Conservation (phyloP, 1,140 invertebrate species). For the Brachionus rubens region DNA sequence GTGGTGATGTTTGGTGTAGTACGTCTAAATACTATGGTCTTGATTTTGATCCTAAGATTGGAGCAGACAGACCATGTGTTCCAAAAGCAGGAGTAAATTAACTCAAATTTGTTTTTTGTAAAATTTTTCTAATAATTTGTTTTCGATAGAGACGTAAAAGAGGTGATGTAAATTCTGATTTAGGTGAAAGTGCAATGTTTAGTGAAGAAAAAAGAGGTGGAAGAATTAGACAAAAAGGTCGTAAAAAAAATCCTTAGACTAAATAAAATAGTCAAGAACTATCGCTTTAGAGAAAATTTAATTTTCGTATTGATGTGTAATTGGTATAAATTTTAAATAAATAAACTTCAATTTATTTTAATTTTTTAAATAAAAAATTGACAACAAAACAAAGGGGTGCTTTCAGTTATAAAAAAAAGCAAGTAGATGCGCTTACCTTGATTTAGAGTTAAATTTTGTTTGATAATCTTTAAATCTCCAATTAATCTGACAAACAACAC, state of each 20-base stretch:
- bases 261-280: too few relatives aligned
- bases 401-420: too few relatives aligned
- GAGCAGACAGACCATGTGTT: slow-evolving; percentile 1
- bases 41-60: not conserved
- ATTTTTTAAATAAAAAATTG: not conserved
- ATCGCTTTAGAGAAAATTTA: too few relatives aligned
- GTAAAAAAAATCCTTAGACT: not conserved
- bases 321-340: not conserved
- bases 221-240: not conserved
- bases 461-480: too few relatives aligned
- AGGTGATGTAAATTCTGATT: not conserved
- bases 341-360: not conserved
- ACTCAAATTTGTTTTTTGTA: not conserved
- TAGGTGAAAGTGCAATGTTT: not conserved
- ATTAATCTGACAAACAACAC: too few relatives aligned
- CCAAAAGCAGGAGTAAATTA: not conserved
- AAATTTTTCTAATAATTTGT: not conserved
- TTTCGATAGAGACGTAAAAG: not conserved
- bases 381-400: too few relatives aligned
- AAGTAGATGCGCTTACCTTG: too few relatives aligned
- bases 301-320: too few relatives aligned
- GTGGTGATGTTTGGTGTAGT: slow-evolving; percentile 37
- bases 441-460: too few relatives aligned
- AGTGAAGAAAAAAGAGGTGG: not conserved
- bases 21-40: slow-evolving; percentile 16